These are phyloP conservation scores for Podarcis cretensis DNA, from an alignment of 2,113 vertebrate species.

Conservation along the genomic window DNA sequence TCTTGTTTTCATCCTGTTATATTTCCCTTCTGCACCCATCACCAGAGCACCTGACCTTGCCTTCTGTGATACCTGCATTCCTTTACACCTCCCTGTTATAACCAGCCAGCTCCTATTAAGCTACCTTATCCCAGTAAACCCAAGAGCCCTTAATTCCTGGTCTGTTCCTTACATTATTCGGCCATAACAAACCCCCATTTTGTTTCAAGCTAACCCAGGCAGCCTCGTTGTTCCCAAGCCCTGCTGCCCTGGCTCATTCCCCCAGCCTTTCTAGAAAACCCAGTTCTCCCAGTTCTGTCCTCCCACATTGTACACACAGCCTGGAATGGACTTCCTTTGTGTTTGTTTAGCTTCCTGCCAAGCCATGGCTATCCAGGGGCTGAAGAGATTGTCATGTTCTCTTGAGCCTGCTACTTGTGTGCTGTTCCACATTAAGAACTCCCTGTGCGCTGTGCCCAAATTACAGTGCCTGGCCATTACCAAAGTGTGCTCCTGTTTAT, in stretches of 20 bases:
- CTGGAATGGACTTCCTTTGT: neutral
- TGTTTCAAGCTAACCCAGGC: neutral
- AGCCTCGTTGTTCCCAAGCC: neutral
- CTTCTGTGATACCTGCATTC: neutral
- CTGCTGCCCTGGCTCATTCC: neutral
- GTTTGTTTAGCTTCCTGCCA: neutral
- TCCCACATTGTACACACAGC: neutral
- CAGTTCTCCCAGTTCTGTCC: neutral
- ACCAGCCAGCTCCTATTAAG: neutral
- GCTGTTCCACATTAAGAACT: neutral
- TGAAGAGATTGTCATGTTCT: neutral
- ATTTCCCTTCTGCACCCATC: constrained; percentile 15
- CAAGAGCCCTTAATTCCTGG: neutral
- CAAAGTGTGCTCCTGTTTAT: neutral
- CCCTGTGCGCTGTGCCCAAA: neutral
- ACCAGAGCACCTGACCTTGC: neutral
- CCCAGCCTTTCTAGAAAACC: neutral
- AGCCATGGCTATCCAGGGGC: neutral
- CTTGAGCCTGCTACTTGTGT: neutral
- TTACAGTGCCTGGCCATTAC: neutral
- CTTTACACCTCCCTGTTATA: neutral
- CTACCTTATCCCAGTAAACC: neutral
- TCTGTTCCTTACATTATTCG: neutral
- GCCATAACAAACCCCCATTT: neutral
- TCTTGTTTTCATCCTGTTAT: constrained; percentile 29